Base-by-base conservation (phyloP, 2,888 invertebrate species). In the Suillia variegata region DNA sequence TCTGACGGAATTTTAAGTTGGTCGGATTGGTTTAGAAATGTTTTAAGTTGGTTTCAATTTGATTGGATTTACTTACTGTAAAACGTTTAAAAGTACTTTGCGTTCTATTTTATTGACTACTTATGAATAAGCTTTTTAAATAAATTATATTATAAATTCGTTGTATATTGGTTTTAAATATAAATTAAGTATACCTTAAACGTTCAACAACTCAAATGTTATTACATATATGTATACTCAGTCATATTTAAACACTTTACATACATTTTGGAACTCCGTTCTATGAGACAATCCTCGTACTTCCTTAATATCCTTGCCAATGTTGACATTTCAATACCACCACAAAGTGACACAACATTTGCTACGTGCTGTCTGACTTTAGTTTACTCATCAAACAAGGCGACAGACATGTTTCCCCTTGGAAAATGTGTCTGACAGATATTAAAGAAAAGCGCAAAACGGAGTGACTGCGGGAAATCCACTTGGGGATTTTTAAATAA, bases 341-440 rank as follows among this genome's bases (percentile, higher is more conserved):
- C 20, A 18, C 45, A 20, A 18, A 45, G 45, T 45, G 45, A 45
- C 45, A 45, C 45, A 38, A 12, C n/a, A 45, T 38, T 38, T 4
- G 45, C 45, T 45, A 45, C 45, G 45, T 45, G 45, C 17, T 20
- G 45, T 45, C 45, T 45, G 45, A 45, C 17, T 45, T 45, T 13
- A 45, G 45, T 45, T 45, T 45, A 20, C 20, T 20, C 17, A 45
- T 17, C 20, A 45, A 45, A 45, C 38, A 38, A 38, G n/a, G 31
- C 31, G n/a, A n/a, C n/a, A n/a, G n/a, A n/a, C n/a, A n/a, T n/a
- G 31, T 31, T 6, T 31, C 31, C 31, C 6, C 31, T 6, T 12
- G 12, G 12, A 31, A 12, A 12, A 12, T 31, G 6, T 31, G 31
- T 8, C 31, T 6, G 12, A 12, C 31, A 31, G 12, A 31, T 31